A percentile compares a stretch with the other conserved stretches of the same genome.
phyloP scores from a whole-genome alignment of 2,113 vertebrate genomes.

The Fregetta grallaria region DNA sequence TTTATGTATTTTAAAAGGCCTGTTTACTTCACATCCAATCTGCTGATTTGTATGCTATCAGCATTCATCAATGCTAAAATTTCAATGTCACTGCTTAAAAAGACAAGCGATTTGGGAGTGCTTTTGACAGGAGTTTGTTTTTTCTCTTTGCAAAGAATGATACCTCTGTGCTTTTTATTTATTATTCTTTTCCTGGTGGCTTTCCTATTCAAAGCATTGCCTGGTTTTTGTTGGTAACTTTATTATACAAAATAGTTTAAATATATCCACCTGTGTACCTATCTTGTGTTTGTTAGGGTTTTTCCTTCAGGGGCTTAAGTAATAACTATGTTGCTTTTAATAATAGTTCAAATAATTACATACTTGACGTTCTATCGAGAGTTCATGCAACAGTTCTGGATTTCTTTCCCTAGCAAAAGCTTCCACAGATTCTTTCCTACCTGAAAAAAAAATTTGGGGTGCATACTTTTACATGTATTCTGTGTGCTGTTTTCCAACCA shows the following conservation, averaged over 20 bases:
- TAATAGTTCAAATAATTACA: not conserved
- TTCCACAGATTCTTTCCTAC: not conserved
- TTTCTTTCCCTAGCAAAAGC: not conserved
- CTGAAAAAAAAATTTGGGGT: not conserved
- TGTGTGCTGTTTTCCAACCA: not conserved
- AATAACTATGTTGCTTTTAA: not conserved
- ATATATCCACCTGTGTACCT: not conserved
- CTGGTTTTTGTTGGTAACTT: not conserved
- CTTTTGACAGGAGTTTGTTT: not conserved
- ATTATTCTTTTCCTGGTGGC: not conserved
- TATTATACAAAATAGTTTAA: not conserved
- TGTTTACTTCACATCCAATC: not conserved
- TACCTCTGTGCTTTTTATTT: not conserved
- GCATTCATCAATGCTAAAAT: not conserved
- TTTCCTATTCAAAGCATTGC: not conserved
- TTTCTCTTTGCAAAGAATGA: not conserved
- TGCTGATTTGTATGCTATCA: not conserved
- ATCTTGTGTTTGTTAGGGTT: not conserved
- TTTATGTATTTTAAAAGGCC: not conserved
- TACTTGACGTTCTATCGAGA: not conserved
- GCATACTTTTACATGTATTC: not conserved
- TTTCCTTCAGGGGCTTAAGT: not conserved
- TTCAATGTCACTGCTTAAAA: not conserved
- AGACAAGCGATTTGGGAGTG: not conserved
- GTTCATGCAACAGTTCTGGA: not conserved